Conservation (phyloP, 2,113 vertebrate species). For the Corythornis madagascariensis region DNA sequence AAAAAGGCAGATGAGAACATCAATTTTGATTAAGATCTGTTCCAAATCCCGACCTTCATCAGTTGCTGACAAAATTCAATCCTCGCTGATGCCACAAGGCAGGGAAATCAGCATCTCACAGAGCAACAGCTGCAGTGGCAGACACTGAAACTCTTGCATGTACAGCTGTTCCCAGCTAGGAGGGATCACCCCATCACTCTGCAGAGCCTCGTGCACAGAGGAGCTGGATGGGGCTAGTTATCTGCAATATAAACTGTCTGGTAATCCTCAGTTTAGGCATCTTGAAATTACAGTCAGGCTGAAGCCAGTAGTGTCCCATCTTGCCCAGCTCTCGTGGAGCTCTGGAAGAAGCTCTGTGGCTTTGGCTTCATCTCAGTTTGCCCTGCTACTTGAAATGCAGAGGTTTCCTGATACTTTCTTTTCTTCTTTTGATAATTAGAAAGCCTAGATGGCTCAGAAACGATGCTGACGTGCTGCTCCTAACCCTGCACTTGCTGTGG, state of each 20-base stretch:
- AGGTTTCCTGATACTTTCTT: not conserved
- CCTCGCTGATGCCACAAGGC: not conserved
- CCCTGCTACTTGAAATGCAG: not conserved
- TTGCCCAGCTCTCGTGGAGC: not conserved
- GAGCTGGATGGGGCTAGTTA: not conserved
- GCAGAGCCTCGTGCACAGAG: not conserved
- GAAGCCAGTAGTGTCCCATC: not conserved
- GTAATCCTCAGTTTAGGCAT: not conserved
- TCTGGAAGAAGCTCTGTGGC: not conserved
- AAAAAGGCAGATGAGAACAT: not conserved
- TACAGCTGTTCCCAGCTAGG: not conserved
- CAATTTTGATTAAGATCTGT: not conserved
- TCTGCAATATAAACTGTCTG: not conserved
- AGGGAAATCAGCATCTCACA: slow-evolving; percentile 3
- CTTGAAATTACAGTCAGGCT: not conserved
- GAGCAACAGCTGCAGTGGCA: slow-evolving; percentile 20
- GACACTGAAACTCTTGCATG: not conserved
- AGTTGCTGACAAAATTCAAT: slow-evolving; percentile 21
- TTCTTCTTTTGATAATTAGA: not conserved
- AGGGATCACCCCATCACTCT: not conserved
- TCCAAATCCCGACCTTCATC: not conserved
- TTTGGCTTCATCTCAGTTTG: not conserved
- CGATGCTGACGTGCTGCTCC: not conserved
- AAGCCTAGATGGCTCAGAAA: not conserved
- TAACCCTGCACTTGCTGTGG: not conserved